A percentile compares a stretch with the other conserved stretches of the same genome.
Conservation (phyloP, 1,140 invertebrate genomes). For the Trichogramma pretiosum region DNA sequence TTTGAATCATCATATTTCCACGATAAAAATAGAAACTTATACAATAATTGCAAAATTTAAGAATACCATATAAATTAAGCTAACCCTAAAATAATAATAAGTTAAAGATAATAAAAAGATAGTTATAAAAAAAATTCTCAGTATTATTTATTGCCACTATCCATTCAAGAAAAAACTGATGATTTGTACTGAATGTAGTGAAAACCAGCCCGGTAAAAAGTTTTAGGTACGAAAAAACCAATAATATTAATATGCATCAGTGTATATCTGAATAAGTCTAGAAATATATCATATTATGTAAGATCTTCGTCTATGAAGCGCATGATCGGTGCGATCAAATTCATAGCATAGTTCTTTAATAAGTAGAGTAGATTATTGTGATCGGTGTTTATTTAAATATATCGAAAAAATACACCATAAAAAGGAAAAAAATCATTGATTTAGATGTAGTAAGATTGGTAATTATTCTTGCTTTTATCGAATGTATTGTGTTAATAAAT, state of each 20-base stretch:
- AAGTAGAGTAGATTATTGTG: constrained; percentile 47
- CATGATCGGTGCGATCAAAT: constrained; percentile 23
- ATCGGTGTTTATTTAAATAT: constrained; percentile 42
- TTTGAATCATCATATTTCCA: too few relatives aligned
- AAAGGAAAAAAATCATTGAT: constrained; percentile 32
- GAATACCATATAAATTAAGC: constrained; percentile 11
- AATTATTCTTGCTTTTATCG: neutral
- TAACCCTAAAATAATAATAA: constrained; percentile 11
- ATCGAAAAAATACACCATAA: constrained; percentile 41
- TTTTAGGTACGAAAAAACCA: constrained; percentile 44
- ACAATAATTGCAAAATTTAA: constrained; percentile 16
- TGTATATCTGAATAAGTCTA: constrained; percentile 41
- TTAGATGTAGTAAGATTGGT: constrained; percentile 39
- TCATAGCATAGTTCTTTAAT: constrained; percentile 38
- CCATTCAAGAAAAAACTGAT: constrained; percentile 24
- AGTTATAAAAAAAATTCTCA: constrained; percentile 6
- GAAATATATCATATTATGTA: constrained; percentile 37
- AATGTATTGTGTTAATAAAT: neutral
- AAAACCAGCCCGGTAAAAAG: constrained; percentile 46
- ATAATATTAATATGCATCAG: constrained; percentile 46
- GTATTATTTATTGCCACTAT: constrained; percentile 15
- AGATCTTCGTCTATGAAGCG: constrained; percentile 38
- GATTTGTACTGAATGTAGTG: constrained; percentile 40
- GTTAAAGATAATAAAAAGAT: constrained; percentile 10
- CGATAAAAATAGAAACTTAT: too few relatives aligned